Conservation (phyloP, 2,113 vertebrate species). For the Pao palembangensis region DNA sequence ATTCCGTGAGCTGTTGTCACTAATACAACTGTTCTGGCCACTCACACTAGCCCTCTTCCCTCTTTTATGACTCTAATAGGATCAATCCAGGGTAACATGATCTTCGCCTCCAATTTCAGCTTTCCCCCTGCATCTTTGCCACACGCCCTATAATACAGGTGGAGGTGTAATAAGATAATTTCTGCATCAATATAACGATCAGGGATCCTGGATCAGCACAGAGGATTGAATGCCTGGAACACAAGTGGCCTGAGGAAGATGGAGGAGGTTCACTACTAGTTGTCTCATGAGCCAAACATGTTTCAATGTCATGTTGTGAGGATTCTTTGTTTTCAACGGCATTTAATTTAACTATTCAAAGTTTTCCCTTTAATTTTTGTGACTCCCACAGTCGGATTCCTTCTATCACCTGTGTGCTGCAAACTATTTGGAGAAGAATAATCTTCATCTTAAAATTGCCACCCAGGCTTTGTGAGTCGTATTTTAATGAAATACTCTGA, state of each 20-base stretch:
- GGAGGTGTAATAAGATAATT: slow-evolving; percentile 32
- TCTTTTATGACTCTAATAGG: slow-evolving; percentile 42
- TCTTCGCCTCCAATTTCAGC: slow-evolving; percentile 18
- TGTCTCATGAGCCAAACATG: background rate
- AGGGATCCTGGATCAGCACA: slow-evolving; percentile 16
- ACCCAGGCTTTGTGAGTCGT: no score
- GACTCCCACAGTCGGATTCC: no score
- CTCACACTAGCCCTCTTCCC: slow-evolving; percentile 41
- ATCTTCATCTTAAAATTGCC: no score
- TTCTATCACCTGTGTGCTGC: no score
- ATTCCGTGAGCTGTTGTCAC: background rate
- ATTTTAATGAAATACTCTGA: background rate
- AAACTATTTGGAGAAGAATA: no score
- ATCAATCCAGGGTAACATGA: slow-evolving; percentile 51
- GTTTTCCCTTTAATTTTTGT: background rate
- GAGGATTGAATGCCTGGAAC: slow-evolving; percentile 27
- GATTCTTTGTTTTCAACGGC: background rate
- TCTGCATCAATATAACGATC: slow-evolving; percentile 28
- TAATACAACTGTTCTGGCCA: slow-evolving; percentile 9
- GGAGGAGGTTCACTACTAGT: slow-evolving; percentile 1
- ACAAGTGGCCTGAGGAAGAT: slow-evolving; percentile 2
- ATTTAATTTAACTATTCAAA: slow-evolving; percentile 11
- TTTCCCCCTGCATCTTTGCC: slow-evolving; percentile 22
- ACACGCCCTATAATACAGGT: slow-evolving; percentile 38
- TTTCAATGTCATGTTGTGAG: background rate